Evolutionary conservation across 2,888 invertebrate species (phyloP), one percentile per base, ranked within the genome.

Genomic region (Mycogona germanica): DNA sequence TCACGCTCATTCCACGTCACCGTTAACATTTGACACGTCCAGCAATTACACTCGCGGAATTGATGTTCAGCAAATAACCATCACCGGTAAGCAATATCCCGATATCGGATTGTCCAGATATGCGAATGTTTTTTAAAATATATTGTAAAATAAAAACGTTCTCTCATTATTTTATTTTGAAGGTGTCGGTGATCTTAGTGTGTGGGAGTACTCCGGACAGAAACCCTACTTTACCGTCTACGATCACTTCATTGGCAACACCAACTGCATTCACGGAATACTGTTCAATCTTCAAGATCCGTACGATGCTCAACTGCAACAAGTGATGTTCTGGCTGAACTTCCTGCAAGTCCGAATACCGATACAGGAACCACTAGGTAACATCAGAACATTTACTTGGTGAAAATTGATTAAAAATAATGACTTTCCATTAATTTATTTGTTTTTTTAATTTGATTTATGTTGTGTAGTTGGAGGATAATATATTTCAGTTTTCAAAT

Each of bases 151-250:
- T 55, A 12, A 26, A 17, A 30, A 26, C n/a, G 17, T 35, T 26
- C 7, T 14, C 23, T 53, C 2, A 42, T 48, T 32, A 14, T 25
- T 17, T 12, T 23, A 55, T 37, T 65, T 74, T 62, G 68, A 72
- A 62, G 76, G 75, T 57, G 73, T 76, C 19, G 81, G 81, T 29
- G 80, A 81, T 61, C 72, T 77, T 62, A 80, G 76, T 62, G 72
- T 77, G 29, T 84, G 83, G 83, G 84, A 84, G 65, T 81, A 84
- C 64, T 82, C 83, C 41, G 84, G 85, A 7, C 81, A 82, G 61
- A 82, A 82, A 65, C 79, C 78, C 38, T 85, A 82, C 68, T 74
- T 78, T 62, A 72, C 76, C 49, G 70, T 80, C 45, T 85, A 84
- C 68, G 84, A 85, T 66, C 80, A 82, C 64, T 82, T 84, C 64